phyloP scores from a whole-genome alignment of 2,888 invertebrate genomes.

The Nomada ferruginata region DNA sequence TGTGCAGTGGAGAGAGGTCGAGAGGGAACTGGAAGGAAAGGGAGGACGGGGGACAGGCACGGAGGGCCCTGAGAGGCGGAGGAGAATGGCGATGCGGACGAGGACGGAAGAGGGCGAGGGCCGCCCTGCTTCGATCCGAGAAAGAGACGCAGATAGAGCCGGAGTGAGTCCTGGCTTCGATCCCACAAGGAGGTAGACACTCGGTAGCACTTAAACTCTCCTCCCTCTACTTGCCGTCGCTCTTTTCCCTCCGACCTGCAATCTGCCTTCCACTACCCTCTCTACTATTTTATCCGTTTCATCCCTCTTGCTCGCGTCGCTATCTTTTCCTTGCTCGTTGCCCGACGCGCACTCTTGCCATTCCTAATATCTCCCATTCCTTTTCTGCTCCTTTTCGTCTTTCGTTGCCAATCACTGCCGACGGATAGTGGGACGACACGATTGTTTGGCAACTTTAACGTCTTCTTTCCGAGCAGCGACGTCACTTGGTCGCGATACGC shows the following conservation, averaged over 20 bases:
- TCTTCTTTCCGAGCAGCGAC: not conserved
- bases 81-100: conserved; percentile 43
- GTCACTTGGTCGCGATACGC: not conserved
- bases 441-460: too few relatives aligned
- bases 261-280: conserved; percentile 56
- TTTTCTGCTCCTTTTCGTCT: not conserved
- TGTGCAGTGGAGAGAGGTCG: conserved; percentile 51
- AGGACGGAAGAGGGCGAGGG: conserved; percentile 61
- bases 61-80: conserved; percentile 53
- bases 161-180: conserved; percentile 79
- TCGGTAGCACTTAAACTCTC: conserved; percentile 82
- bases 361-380: not conserved
- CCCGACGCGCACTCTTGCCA: not conserved
- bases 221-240: conserved; percentile 57
- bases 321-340: conserved; percentile 17
- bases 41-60: conserved; percentile 59
- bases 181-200: conserved; percentile 82
- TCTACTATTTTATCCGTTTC: conserved; percentile 58
- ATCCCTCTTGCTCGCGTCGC: conserved; percentile 38
- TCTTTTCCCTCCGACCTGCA: conserved; percentile 61
- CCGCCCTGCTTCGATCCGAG: conserved; percentile 81
- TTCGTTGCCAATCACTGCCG: too few relatives aligned
- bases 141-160: conserved; percentile 79
- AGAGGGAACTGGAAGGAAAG: conserved; percentile 71
- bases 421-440: too few relatives aligned